These are phyloP conservation scores for Neogale vison DNA, from an alignment of 2,113 vertebrate species.

Conservation along the genomic window DNA sequence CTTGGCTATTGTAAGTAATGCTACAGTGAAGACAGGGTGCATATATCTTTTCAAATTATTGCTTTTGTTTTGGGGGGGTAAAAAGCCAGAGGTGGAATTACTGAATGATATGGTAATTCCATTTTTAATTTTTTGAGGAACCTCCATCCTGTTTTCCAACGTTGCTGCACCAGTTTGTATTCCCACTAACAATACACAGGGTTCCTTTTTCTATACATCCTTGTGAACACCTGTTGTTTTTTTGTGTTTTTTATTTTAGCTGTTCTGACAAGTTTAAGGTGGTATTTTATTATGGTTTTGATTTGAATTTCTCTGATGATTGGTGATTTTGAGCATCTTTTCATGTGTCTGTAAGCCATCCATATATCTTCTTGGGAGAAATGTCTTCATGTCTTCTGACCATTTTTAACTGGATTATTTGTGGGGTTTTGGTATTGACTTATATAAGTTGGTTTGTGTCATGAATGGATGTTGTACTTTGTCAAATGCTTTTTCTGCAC, in stretches of 20 bases:
- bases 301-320: neutral
- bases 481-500: neutral
- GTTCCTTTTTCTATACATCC: neutral
- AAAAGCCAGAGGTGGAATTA: neutral
- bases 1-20: neutral
- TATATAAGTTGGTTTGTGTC: neutral
- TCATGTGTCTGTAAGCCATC: neutral
- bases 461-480: neutral
- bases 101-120: neutral
- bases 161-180: no score
- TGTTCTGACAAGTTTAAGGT: neutral
- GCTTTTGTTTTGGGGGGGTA: neutral
- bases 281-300: neutral
- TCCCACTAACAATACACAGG: neutral
- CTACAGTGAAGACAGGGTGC: neutral
- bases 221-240: neutral
- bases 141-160: no score
- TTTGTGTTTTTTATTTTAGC: neutral
- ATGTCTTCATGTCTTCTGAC: no score
- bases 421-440: neutral
- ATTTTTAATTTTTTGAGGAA: neutral
- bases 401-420: neutral
- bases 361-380: no score
- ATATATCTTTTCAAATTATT: neutral
- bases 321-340: neutral